Conservation (phyloP, 2,888 invertebrate species). For the Diloba caeruleocephala region DNA sequence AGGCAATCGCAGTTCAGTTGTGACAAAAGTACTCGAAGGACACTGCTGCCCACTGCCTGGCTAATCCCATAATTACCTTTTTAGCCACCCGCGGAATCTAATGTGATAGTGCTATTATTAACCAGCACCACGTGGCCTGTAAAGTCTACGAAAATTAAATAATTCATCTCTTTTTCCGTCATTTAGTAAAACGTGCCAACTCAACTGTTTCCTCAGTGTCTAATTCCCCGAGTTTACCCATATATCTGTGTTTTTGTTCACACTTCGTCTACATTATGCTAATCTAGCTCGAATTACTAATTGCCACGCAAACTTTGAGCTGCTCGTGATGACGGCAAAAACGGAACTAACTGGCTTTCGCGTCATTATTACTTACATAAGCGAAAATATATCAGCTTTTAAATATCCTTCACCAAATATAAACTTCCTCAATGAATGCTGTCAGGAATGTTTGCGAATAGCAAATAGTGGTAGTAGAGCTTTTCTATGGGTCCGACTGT, state of each 20-base stretch:
- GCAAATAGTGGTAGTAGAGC: too few species aligned
- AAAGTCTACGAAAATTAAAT: conserved; percentile 4
- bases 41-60: too few species aligned
- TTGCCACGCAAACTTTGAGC: conserved; percentile 44
- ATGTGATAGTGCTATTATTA: too few species aligned
- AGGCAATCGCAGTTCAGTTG: too few species aligned
- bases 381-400: conserved; percentile 31
- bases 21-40: too few species aligned
- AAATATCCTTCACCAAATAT: conserved; percentile 14
- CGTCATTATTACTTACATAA: conserved; percentile 46
- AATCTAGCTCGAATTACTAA: conserved; percentile 53
- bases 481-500: too few species aligned
- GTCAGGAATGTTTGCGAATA: too few species aligned
- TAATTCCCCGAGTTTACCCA: conserved; percentile 46
- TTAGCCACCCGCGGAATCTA: too few species aligned
- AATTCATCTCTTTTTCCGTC: conserved; percentile 33
- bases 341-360: conserved; percentile 45
- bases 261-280: conserved; percentile 51
- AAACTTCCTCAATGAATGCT: conserved; percentile 13
- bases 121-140: too few species aligned
- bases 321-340: conserved; percentile 44
- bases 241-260: conserved; percentile 54
- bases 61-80: too few species aligned
- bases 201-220: conserved; percentile 37
- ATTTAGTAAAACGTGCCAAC: conserved; percentile 27